phyloP scores from a whole-genome alignment of 2,113 vertebrate species.

The Xerus inauris region DNA sequence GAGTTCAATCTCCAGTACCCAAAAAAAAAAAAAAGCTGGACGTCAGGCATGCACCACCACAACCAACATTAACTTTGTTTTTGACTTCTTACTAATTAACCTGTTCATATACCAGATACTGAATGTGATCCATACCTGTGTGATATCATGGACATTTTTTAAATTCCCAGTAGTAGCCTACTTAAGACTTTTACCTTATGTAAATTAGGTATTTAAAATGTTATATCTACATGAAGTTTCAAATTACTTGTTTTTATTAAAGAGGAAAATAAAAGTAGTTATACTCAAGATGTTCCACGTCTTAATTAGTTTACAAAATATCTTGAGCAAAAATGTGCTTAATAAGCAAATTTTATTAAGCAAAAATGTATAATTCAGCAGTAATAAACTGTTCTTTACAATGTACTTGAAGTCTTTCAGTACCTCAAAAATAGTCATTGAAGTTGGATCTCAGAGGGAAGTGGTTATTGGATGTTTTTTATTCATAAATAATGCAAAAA shows the following conservation, averaged over 20 bases:
- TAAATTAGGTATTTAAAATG: slow-evolving; percentile 47
- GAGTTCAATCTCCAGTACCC: no score
- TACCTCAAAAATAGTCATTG: slow-evolving; percentile 39
- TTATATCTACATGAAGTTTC: slow-evolving; percentile 52
- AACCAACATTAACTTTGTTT: not conserved
- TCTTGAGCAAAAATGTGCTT: slow-evolving; percentile 15
- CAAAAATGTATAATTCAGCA: not conserved
- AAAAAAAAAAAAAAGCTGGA: no score
- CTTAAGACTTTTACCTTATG: slow-evolving; percentile 54
- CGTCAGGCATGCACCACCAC: no score
- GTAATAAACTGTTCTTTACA: slow-evolving; percentile 29
- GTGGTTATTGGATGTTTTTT: slow-evolving; percentile 50
- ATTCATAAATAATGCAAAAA: slow-evolving; percentile 66
- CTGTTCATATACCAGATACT: slow-evolving; percentile 6
- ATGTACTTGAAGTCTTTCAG: slow-evolving; percentile 23
- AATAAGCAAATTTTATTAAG: slow-evolving; percentile 24
- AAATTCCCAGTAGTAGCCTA: not conserved
- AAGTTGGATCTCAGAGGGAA: slow-evolving; percentile 48
- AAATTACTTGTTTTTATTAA: slow-evolving; percentile 33
- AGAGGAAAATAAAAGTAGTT: slow-evolving; percentile 52
- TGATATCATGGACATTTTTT: slow-evolving; percentile 52
- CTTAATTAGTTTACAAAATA: slow-evolving; percentile 37
- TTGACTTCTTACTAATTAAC: slow-evolving; percentile 27
- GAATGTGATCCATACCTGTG: not conserved
- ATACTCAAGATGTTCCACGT: slow-evolving; percentile 18